phyloP scores from a whole-genome alignment of 2,797 vertebrate species.

The Adelosebastes latens region DNA sequence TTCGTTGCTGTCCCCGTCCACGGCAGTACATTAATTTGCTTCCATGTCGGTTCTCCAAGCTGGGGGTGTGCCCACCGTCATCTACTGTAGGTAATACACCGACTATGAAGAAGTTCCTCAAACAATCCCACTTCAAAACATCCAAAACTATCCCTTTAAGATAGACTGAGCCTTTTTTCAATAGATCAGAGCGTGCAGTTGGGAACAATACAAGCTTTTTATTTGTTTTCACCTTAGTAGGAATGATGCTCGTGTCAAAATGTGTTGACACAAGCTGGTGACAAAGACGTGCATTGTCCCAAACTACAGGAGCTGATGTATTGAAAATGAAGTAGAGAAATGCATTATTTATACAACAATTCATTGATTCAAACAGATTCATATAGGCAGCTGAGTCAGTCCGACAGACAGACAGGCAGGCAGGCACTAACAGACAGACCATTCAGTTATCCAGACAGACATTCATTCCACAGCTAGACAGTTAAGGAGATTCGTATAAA shows the following conservation, averaged over 20 bases:
- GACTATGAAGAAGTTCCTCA: too few relatives aligned
- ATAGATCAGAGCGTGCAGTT: constrained; percentile 29
- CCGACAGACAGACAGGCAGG: not conserved
- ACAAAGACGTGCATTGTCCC: constrained; percentile 16
- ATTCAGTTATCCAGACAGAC: constrained; percentile 39
- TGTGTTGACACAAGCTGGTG: not conserved
- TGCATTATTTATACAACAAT: constrained; percentile 5
- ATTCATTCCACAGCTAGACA: constrained; percentile 52
- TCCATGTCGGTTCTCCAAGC: too few relatives aligned
- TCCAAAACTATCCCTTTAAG: not conserved
- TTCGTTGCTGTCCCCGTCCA: too few relatives aligned
- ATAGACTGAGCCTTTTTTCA: constrained; percentile 9
- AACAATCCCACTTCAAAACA: too few relatives aligned
- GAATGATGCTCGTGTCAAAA: constrained; percentile 6
- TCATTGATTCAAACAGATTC: constrained; percentile 12
- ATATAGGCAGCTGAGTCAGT: not conserved
- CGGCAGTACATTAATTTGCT: too few relatives aligned
- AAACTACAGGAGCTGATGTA: constrained; percentile 36
- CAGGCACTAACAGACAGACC: constrained; percentile 30
- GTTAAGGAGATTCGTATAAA: constrained; percentile 64
- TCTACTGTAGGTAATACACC: too few relatives aligned
- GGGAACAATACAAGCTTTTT: constrained; percentile 16
- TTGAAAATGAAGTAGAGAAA: constrained; percentile 13
- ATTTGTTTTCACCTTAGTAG: not conserved
- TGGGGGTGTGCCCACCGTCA: too few relatives aligned